A percentile compares a stretch with the other conserved stretches of the same genome.
Evolutionary conservation across 2,797 vertebrate genomes (phyloP).

Genomic region (Threskiornis aethiopicus): DNA sequence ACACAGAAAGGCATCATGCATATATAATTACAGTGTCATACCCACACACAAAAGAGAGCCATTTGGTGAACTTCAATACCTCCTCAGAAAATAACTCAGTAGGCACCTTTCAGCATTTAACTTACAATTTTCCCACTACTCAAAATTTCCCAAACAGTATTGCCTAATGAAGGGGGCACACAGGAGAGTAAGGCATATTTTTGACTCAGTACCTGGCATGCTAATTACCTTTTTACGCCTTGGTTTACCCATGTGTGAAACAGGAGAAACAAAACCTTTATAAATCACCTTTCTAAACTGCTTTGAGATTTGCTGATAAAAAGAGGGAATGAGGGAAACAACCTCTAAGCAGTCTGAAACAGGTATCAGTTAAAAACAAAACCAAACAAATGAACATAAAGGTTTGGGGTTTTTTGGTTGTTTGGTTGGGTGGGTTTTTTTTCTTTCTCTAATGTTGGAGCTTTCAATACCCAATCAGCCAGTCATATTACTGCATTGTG

Average conservation of each 20-base stretch:
- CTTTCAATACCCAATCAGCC: neutral
- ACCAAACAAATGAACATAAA: neutral
- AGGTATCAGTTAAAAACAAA: neutral
- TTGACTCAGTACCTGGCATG: neutral
- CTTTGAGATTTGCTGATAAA: neutral
- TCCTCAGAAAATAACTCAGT: neutral
- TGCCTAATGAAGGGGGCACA: neutral
- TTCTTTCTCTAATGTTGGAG: neutral
- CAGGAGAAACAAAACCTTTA: neutral
- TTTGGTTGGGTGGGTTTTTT: neutral
- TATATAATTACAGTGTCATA: neutral
- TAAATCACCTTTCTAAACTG: neutral
- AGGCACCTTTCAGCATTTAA: neutral
- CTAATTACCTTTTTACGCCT: neutral
- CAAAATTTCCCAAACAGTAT: neutral
- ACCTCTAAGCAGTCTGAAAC: neutral
- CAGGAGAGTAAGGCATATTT: neutral
- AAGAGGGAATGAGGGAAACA: neutral
- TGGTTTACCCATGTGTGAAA: neutral
- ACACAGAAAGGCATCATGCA: neutral
- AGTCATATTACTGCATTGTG: neutral
- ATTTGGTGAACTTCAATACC: neutral
- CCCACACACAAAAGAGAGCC: neutral
- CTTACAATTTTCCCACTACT: neutral
- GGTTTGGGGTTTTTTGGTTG: rapidly evolving